Base-by-base conservation (phyloP, 2,888 invertebrate species). In the Mesochorus sp. region DNA sequence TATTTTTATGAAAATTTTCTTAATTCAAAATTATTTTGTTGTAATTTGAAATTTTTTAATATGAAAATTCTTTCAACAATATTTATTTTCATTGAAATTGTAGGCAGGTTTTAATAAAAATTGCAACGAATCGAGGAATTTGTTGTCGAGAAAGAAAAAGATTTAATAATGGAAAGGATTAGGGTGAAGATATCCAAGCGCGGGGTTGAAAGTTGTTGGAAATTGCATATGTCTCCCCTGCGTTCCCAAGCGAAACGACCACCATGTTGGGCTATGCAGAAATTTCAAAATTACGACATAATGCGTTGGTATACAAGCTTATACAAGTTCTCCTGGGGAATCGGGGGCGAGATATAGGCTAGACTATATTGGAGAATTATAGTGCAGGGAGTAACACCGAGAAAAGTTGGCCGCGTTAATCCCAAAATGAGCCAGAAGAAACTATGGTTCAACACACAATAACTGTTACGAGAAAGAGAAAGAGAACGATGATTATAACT, bases 241-340 rank as follows among this genome's bases (percentile, higher is more conserved):
- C 12, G n/a, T 55, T 57, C 21, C 64, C 24, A 19, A 26, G 42
- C 10, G 57, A 17, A 64, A 17, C 64, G 59, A 53, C 53, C 26
- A 39, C n/a, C 26, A 66, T 57, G 12, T 61, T 8, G 4, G n/a
- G 42, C 28, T 31, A 53, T 66, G 37, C 49, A 53, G 37, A 71
- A 53, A 66, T 44, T 76, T 66, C 53, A 51, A 59, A 66, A 71
- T 66, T 71, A 59, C 51, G 39, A 44, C 66, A 66, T 66, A 59
- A 76, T 59, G 66, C 34, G 66, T 71, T 57, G 62, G 17, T 8
- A 12, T 31, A n/a, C 53, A 55, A 75, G 55, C 24, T 70, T 70
- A n/a, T n/a, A 39, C 70, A 76, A 39, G 44, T 70, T 64, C 75
- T 68, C 57, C 21, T 24, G 70, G 76, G 57, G 64, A 57, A 57